phyloP scores from a whole-genome alignment of 2,797 vertebrate genomes.

The Gymnoscopelus microlampas region DNA sequence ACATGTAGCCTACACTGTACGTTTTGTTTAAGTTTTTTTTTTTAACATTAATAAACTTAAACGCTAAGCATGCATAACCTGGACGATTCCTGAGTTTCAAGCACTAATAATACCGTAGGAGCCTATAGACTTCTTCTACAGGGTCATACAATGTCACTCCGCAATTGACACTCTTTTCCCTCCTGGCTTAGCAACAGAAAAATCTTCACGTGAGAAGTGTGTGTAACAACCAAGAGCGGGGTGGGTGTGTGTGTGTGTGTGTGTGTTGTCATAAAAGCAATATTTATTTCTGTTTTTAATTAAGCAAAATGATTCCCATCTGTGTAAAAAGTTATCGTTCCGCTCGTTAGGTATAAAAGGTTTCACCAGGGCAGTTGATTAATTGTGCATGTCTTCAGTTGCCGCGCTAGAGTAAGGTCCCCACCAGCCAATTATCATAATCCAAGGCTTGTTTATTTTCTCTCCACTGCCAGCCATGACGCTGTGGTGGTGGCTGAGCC shows the following conservation, averaged over 20 bases:
- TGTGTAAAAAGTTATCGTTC: slow-evolving; percentile 87
- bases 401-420: slow-evolving; percentile 72
- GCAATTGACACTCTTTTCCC: slow-evolving; percentile 45
- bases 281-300: slow-evolving; percentile 94
- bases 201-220: slow-evolving; percentile 53
- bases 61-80: background rate
- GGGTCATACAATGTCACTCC: slow-evolving; percentile 34
- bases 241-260: background rate
- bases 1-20: background rate
- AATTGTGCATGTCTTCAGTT: slow-evolving; percentile 83
- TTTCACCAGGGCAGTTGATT: slow-evolving; percentile 88
- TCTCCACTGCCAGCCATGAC: slow-evolving; percentile 74
- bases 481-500: slow-evolving; percentile 25
- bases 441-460: slow-evolving; percentile 89
- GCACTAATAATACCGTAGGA: slow-evolving; percentile 1
- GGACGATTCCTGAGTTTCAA: slow-evolving; percentile 14
- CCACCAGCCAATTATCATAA: slow-evolving; percentile 90
- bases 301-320: slow-evolving; percentile 90
- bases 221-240: slow-evolving; percentile 59
- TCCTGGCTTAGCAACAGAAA: slow-evolving; percentile 46
- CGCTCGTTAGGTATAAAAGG: slow-evolving; percentile 83
- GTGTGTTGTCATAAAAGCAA: slow-evolving; percentile 76
- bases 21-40: too few relatives aligned
- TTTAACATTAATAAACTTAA: background rate
- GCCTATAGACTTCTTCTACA: slow-evolving; percentile 20